phyloP scores from a whole-genome alignment of 2,888 invertebrate species.

The Parthenolecanium corni region DNA sequence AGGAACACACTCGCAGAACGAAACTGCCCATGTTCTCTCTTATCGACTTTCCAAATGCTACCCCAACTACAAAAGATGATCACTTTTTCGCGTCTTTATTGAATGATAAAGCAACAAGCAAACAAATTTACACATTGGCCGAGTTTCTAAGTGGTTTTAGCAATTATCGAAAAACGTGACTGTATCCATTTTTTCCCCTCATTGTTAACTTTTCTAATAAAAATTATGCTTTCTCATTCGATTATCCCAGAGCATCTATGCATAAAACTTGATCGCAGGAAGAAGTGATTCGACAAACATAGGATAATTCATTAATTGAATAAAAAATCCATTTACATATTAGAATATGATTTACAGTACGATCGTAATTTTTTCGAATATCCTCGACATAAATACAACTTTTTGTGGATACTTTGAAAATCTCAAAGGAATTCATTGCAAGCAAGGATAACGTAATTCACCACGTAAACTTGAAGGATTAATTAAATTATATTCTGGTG shows the following conservation, averaged over 20 bases:
- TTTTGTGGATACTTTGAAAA: no score
- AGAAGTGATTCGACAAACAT: not conserved
- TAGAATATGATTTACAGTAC: not conserved
- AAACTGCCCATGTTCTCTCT: no score
- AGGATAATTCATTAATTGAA: not conserved
- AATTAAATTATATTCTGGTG: no score
- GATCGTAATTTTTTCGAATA: not conserved
- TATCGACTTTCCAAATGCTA: no score
- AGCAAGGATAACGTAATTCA: no score
- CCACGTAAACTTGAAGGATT: no score
- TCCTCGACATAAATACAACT: not conserved
- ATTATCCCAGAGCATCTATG: no score
- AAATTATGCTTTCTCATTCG: no score
- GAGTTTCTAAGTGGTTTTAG: slow-evolving; percentile 12
- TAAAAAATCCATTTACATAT: slow-evolving; percentile 8
- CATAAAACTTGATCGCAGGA: no score
- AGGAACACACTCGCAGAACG: no score
- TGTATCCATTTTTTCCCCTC: not conserved
- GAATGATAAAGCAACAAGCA: slow-evolving; percentile 7
- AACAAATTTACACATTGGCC: slow-evolving; percentile 10
- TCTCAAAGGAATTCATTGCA: no score
- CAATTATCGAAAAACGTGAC: slow-evolving; percentile 3
- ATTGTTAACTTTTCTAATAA: no score
- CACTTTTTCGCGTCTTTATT: not conserved
- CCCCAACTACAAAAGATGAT: not conserved